These are phyloP conservation scores for Falco novaeseelandiae DNA, from an alignment of 2,797 vertebrate genomes.

Conservation along the genomic window DNA sequence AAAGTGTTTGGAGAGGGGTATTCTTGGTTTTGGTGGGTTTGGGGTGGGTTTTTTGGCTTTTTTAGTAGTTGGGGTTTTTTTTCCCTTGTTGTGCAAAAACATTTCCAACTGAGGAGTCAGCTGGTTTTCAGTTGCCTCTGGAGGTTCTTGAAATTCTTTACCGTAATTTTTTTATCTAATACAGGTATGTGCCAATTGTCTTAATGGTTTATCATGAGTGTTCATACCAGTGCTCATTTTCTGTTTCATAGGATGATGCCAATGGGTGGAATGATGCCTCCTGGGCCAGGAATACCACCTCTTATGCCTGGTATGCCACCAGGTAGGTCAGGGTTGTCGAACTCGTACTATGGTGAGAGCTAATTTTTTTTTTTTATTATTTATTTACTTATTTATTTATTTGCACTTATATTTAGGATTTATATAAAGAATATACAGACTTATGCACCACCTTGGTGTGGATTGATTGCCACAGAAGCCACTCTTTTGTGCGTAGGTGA, in stretches of 20 bases:
- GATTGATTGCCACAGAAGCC: not conserved
- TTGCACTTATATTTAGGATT: not conserved
- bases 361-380: not conserved
- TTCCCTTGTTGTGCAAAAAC: not conserved
- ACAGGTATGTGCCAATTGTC: not conserved
- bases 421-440: not conserved
- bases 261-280: constrained; percentile 98
- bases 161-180: not conserved
- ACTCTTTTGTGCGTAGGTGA: not conserved
- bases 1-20: not conserved
- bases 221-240: constrained; percentile 32
- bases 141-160: constrained; percentile 11
- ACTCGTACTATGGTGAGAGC: constrained; percentile 52
- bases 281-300: constrained; percentile 88
- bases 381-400: not conserved
- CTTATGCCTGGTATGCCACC: constrained; percentile 85
- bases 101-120: not conserved
- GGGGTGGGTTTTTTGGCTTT: too few species aligned
- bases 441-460: not conserved
- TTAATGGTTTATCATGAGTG: not conserved
- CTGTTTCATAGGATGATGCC: constrained; percentile 87
- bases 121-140: not conserved
- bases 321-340: constrained; percentile 76
- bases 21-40: not conserved
- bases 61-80: not conserved